Evolutionary conservation across 2,888 invertebrate species (phyloP), one percentile per base, ranked within the genome.

Genomic region (Lasioglossum lativentre): DNA sequence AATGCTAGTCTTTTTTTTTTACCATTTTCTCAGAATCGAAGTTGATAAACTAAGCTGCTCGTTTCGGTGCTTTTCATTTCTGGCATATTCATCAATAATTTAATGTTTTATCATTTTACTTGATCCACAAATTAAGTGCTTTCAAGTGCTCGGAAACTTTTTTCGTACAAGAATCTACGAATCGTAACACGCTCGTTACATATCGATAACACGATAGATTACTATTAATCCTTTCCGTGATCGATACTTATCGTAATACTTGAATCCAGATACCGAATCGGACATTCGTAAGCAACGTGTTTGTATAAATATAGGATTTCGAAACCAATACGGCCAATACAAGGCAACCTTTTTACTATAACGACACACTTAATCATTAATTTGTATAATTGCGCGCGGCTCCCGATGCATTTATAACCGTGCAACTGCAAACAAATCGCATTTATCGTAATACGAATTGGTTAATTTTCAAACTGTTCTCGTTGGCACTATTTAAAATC

Each of bases 401-500:
- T 14, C 10, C 4, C 68, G 12, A 68, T 3, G 19, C 38, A 38
- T 68, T 38, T 10, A 68, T 38, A 19, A 68, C 5, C 63, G 30
- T 1, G 16, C 8, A 4, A 16, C 19, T 34, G 68, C 38, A 38
- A 68, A 68, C 38, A 68, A 68, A 68, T 68, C 63, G 38, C 23
- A 38, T 68, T 68, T 68, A 68, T 68, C 68, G 68, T 19, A 63
- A 30, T 10, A 19, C 34, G 68, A 68, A 23, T 38, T 68, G 38
- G 38, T 68, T 68, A 68, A 68, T 68, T 63, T 38, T 68, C 23
- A 23, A 38, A 68, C 38, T 23, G 68, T 68, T 34, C 34, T 68
- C 68, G 68, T 68, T 68, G 38, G 68, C 68, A 4, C 68, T 68
- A 68, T 38, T 68, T 68, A 68, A 68, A 68, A 23, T 23, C 68